Conservation (phyloP, 2,797 vertebrate species). For the Protosalanx chinensis region DNA sequence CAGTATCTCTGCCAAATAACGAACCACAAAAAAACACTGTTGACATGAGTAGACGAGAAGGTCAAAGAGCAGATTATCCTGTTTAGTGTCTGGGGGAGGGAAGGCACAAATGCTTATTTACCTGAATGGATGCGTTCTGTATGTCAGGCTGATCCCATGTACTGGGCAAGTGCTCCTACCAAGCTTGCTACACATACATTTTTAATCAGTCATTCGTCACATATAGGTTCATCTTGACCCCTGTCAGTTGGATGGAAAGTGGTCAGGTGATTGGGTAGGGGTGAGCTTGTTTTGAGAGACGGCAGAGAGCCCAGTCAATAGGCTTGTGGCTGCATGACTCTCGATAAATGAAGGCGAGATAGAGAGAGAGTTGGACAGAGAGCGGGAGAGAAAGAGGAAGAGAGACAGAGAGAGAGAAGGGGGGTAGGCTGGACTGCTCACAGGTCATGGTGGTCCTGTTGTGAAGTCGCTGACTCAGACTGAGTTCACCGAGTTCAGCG, state of each 20-base stretch:
- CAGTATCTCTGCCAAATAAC: conserved; percentile 4
- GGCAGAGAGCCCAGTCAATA: conserved; percentile 55
- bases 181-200: conserved; percentile 37
- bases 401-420: conserved; percentile 6
- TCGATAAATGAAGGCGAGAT: conserved; percentile 43
- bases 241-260: conserved; percentile 30
- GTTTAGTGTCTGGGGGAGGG: conserved; percentile 14
- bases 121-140: conserved; percentile 7
- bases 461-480: conserved; percentile 72
- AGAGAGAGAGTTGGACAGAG: conserved; percentile 6
- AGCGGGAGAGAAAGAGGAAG: neutral
- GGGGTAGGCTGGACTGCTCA: neutral
- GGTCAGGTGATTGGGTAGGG: conserved; percentile 36
- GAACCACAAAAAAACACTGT: conserved; percentile 11
- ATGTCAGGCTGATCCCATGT: conserved; percentile 1
- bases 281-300: conserved; percentile 31
- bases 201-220: conserved; percentile 52
- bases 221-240: conserved; percentile 51
- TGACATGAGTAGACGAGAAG: conserved; percentile 14
- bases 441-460: conserved; percentile 15
- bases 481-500: conserved; percentile 77
- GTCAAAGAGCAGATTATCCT: conserved; percentile 35
- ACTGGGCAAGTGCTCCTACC: neutral
- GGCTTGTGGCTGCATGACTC: conserved; percentile 42
- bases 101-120: neutral